These are phyloP conservation scores for Linnaemya tessellans DNA, from an alignment of 2,888 invertebrate species.

Conservation along the genomic window DNA sequence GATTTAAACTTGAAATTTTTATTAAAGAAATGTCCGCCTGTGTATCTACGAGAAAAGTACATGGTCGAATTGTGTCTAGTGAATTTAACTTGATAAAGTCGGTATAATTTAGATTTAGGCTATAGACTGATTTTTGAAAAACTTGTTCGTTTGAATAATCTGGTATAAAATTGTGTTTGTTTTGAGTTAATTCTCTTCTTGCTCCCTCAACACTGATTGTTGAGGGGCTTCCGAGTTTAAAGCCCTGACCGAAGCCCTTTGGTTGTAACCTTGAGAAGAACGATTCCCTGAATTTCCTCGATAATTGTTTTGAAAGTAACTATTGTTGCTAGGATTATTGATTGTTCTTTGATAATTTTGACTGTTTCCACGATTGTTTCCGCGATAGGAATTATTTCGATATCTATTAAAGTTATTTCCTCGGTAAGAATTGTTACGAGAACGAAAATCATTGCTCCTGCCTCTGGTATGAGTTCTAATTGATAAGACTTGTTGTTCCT, in stretches of 20 bases:
- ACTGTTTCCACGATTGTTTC: neutral
- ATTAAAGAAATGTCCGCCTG: conserved; percentile 5
- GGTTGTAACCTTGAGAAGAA: neutral
- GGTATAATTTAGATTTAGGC: neutral
- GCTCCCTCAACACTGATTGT: conserved; percentile 13
- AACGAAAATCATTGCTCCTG: conserved; percentile 6
- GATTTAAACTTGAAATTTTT: too few relatives aligned
- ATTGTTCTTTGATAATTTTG: neutral
- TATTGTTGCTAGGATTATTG: neutral
- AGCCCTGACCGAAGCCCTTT: conserved; percentile 13
- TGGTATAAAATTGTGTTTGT: neutral
- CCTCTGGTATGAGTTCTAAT: neutral
- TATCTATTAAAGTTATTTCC: neutral
- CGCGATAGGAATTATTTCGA: neutral
- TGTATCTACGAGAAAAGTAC: conserved; percentile 1
- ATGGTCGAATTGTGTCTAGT: neutral
- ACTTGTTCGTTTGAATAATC: conserved; percentile 3
- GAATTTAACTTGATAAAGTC: conserved; percentile 20
- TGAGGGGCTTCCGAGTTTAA: conserved; percentile 37
- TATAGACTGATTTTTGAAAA: neutral
- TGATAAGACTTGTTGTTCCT: conserved; percentile 29
- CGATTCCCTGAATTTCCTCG: neutral
- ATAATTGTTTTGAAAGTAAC: neutral
- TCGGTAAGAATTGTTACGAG: neutral
- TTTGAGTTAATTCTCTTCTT: neutral